Evolutionary conservation across 2,113 vertebrate genomes (phyloP), one percentile per base, ranked within the genome.

Genomic region (Panthera tigris): DNA sequence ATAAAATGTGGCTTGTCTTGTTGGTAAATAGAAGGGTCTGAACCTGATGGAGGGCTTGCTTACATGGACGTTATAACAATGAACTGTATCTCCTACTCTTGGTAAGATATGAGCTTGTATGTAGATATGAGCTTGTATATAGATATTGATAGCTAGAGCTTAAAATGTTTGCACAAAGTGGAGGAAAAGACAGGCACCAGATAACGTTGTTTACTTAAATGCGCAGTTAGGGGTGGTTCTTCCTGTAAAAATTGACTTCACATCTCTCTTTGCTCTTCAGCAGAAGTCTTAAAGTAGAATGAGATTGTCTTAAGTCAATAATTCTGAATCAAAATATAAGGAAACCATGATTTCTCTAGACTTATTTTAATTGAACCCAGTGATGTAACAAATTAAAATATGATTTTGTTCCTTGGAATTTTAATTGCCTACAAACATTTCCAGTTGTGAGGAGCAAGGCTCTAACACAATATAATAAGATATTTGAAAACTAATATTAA

Each of bases 371-470:
- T 95, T 91, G 97, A 85, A 90, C 57, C 18, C 66, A 93, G 19
- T 97, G 97, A 94, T 76, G 96, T 93, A 97, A 97, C 90, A 96
- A 93, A 97, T 95, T 95, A 92, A 86, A 57, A 68, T 63, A 92
- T 93, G 55, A 65, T 93, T 95, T 88, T 86, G 93, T 94, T 88
- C 25, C 65, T 91, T 95, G 63, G 66, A 88, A 94, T 92, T 96
- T 94, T 95, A 95, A 86, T 92, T 86, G 48, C 79, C 80, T 95
- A 41, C 29, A 65, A 73, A 79, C 79, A 79, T 55, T 96, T 94
- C 33, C 71, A 92, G 48, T 89, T 92, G 41, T 91, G 63, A 94
- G 85, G 66, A 96, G 39, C 79, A 91, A 63, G 73, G 6, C 18
- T 96, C 33, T 73, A 90, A 91, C 6, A 63, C 39, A 66, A 86